These are phyloP conservation scores for Chydorus sphaericus DNA, from an alignment of 2,888 invertebrate species.

Conservation along the genomic window DNA sequence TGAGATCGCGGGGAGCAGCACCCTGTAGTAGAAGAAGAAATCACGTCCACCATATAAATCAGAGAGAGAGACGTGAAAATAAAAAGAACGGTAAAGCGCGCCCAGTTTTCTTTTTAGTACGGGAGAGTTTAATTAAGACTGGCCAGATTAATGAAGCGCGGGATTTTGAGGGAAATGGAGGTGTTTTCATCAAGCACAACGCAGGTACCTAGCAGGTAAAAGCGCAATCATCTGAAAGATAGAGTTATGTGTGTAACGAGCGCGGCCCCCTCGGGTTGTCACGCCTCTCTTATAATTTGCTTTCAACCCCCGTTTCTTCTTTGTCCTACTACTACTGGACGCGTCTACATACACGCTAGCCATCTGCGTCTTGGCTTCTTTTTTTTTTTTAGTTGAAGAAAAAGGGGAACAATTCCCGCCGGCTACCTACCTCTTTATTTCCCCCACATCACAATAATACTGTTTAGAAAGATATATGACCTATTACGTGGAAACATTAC, in stretches of 20 bases:
- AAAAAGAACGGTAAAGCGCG: too few relatives aligned
- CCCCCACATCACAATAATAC: too few relatives aligned
- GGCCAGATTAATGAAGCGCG: too few relatives aligned
- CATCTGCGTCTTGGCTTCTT: not conserved
- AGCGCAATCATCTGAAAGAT: not conserved
- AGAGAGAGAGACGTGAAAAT: not conserved
- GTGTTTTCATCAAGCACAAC: not conserved
- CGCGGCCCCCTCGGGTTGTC: not conserved
- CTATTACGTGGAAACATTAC: not conserved
- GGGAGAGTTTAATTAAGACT: too few relatives aligned
- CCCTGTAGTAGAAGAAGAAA: not conserved
- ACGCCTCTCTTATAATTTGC: not conserved
- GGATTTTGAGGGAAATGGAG: not conserved
- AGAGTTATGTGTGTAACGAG: slow-evolving; percentile 3
- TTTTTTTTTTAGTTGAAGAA: not conserved
- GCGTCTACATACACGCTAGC: not conserved
- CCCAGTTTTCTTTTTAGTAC: too few relatives aligned
- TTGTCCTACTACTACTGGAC: not conserved
- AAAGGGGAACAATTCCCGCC: not conserved
- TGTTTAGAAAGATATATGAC: too few relatives aligned
- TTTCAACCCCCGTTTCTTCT: not conserved
- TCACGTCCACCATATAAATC: not conserved
- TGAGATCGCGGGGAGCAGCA: not conserved
- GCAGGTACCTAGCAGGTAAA: not conserved
- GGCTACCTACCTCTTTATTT: not conserved